Evolutionary conservation across 2,113 vertebrate species (phyloP), one percentile per base, ranked within the genome.

Genomic region (Zapornia atra): DNA sequence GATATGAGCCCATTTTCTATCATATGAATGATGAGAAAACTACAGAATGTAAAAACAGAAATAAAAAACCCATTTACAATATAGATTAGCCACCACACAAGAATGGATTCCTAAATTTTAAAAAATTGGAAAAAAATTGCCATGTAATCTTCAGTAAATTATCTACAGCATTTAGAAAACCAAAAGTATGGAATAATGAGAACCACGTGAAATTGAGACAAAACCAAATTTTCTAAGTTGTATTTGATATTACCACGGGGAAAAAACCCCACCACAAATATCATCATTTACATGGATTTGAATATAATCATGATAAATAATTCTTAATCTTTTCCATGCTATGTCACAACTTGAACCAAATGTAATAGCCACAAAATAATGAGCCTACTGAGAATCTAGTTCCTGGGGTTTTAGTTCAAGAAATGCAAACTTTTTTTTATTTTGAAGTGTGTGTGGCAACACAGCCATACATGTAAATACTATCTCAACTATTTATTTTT

Each of bases 1-100:
- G 97, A 99, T 99, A 97, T 99, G 98, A 98, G 99, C 99, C 99
- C 99, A 99, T 98, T 99, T 99, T 98, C 96, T 99, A 98, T 98
- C 98, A 96, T 98, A 99, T 46, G 98, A 98, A 96, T 96, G 98
- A 94, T 98, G 98, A 98, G 98, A 98, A 94, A 98, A 98, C 99
- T 99, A 98, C 59, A 98, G 92, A 95, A 98, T 28, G 56, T 72
- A 96, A 96, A 97, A 96, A 97, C 26, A 94, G 78, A 92, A 88
- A 73, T 50, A 95, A 94, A 10, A 94, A 93, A 50, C 33, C 20
- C 31, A 84, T 89, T 88, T 71, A 91, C 38, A 68, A 63, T 51
- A 84, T 2, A 66, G 61, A 79, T 48, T 71, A 92, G 28, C 48
- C 50, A 77, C 9, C 44, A 46, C 40, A 72, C 4, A 71, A 70